phyloP scores from a whole-genome alignment of 2,888 invertebrate species.

The Metallyticus violacea region DNA sequence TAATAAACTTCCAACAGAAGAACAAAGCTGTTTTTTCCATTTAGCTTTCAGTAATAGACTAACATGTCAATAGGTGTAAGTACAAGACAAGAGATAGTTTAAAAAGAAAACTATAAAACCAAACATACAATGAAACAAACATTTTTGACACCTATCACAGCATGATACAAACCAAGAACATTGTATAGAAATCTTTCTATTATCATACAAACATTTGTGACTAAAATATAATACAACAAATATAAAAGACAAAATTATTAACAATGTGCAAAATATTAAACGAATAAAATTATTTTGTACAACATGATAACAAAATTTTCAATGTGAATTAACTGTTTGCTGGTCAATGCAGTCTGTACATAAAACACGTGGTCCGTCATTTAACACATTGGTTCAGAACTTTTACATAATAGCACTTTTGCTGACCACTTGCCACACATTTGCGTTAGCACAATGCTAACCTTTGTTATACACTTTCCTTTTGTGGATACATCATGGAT shows the following conservation, averaged over 20 bases:
- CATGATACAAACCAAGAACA: background rate
- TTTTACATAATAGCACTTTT: background rate
- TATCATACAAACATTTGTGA: background rate
- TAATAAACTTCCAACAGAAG: too few relatives aligned
- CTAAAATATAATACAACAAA: background rate
- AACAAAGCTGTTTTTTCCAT: too few relatives aligned
- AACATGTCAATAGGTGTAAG: too few relatives aligned
- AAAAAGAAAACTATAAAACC: background rate
- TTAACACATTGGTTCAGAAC: background rate
- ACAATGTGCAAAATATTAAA: background rate
- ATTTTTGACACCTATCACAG: background rate
- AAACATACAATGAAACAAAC: background rate
- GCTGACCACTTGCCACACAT: background rate
- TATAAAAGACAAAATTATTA: background rate
- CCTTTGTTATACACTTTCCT: background rate
- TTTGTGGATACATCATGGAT: background rate
- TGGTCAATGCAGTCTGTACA: background rate
- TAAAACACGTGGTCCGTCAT: background rate
- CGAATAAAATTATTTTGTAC: background rate
- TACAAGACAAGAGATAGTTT: too few relatives aligned
- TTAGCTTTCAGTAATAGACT: too few relatives aligned
- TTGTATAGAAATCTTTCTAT: background rate
- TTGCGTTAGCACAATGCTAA: background rate
- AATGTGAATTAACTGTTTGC: background rate
- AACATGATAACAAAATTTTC: background rate